phyloP scores from a whole-genome alignment of 2,113 vertebrate species.

The Melanerpes aurifrons region DNA sequence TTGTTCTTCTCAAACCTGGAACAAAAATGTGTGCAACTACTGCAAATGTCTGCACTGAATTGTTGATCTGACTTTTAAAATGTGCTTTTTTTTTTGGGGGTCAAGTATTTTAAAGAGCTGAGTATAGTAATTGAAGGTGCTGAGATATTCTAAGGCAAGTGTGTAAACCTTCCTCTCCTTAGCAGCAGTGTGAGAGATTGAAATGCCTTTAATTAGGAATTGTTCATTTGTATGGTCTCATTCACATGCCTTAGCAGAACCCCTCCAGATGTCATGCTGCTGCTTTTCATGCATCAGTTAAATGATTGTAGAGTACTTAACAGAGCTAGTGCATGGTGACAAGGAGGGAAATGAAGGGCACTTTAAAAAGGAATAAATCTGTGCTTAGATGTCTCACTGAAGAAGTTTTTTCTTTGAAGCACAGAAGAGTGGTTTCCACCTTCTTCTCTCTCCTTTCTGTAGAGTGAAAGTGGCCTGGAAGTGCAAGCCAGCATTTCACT shows the following conservation, averaged over 20 bases:
- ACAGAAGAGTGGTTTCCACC: neutral
- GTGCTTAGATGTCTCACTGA: neutral
- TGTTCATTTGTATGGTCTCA: neutral
- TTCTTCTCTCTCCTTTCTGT: neutral
- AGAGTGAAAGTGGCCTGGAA: neutral
- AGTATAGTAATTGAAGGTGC: neutral
- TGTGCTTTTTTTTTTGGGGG: neutral
- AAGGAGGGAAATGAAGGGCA: neutral
- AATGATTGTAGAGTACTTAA: neutral
- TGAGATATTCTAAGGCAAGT: neutral
- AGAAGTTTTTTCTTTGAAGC: neutral
- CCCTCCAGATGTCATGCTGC: neutral
- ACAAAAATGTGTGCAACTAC: neutral
- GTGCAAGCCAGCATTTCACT: neutral
- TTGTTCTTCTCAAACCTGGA: neutral
- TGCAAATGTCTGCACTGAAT: neutral
- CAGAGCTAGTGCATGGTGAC: neutral
- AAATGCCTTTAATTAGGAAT: neutral
- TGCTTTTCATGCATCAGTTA: neutral
- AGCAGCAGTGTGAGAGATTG: neutral
- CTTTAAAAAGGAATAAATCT: neutral
- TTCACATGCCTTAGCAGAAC: neutral
- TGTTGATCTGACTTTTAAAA: neutral
- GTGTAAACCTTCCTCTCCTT: neutral
- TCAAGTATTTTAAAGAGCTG: neutral